Percentiles rank a stretch among this genome's conserved stretches.
These are phyloP conservation scores for Drosophila bunnanda DNA, from an alignment of 2,888 invertebrate species.

Conservation along the genomic window DNA sequence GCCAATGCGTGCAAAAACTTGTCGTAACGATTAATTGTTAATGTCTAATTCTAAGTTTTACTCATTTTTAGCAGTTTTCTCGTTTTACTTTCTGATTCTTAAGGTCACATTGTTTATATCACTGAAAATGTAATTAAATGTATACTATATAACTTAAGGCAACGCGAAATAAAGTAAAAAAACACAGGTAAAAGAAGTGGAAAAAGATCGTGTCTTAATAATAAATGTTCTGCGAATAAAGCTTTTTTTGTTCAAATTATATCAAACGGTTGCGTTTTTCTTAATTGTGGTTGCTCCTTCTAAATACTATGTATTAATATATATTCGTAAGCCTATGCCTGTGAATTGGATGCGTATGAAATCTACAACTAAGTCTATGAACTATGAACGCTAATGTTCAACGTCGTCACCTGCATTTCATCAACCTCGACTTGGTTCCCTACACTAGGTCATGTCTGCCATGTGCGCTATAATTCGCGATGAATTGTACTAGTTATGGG, in stretches of 20 bases:
- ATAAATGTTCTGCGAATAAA: conserved; percentile 61
- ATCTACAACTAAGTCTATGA: conserved; percentile 56
- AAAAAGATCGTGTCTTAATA: conserved; percentile 38
- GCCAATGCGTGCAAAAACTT: conserved; percentile 73
- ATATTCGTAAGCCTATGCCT: conserved; percentile 44
- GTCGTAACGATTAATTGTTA: conserved; percentile 45
- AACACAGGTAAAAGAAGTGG: conserved; percentile 18
- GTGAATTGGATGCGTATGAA: conserved; percentile 60
- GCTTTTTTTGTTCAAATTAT: conserved; percentile 47
- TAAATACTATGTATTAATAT: conserved; percentile 40
- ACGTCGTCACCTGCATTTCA: conserved; percentile 24
- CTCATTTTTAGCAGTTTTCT: conserved; percentile 39
- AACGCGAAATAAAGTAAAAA: conserved; percentile 37
- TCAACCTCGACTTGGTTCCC: conserved; percentile 42
- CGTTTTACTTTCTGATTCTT: conserved; percentile 70
- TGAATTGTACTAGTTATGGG: conserved; percentile 48
- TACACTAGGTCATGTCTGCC: conserved; percentile 28
- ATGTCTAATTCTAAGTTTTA: conserved; percentile 45
- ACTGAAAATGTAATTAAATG: conserved; percentile 81
- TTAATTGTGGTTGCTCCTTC: conserved; percentile 32
- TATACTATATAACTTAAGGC: conserved; percentile 53
- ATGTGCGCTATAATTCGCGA: conserved; percentile 49
- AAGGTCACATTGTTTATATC: conserved; percentile 85
- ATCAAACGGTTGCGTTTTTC: conserved; percentile 39
- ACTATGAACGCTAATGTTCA: conserved; percentile 46